Conservation (phyloP, 2,888 invertebrate genomes). For the Drosophila aldrichi region DNA sequence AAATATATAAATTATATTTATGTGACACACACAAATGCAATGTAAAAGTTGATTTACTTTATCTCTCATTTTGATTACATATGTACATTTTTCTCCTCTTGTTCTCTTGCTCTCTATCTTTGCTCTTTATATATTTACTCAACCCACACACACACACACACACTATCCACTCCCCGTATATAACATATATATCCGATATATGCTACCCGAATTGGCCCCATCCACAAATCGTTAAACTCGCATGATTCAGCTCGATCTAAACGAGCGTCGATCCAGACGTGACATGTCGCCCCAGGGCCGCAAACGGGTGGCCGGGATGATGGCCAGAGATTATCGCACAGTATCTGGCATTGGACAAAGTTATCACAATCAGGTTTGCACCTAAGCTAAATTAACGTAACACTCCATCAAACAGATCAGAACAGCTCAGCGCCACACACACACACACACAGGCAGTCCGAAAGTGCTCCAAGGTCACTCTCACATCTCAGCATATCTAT, state of each 20-base stretch:
- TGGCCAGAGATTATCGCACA: slow-evolving; percentile 87
- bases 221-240: slow-evolving; percentile 32
- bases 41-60: slow-evolving; percentile 41
- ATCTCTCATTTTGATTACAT: slow-evolving; percentile 63
- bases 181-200: slow-evolving; percentile 13
- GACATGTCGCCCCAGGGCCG: slow-evolving; percentile 93
- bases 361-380: slow-evolving; percentile 86
- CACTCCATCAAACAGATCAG: slow-evolving; percentile 33
- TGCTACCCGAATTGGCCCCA: slow-evolving; percentile 14
- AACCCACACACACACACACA: slow-evolving; percentile 10
- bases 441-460: slow-evolving; percentile 1
- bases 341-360: slow-evolving; percentile 86
- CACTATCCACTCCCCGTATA: slow-evolving; percentile 8
- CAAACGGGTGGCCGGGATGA: slow-evolving; percentile 89
- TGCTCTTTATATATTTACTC: slow-evolving; percentile 12
- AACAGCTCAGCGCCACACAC: slow-evolving; percentile 43
- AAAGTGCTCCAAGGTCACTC: background rate
- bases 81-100: slow-evolving; percentile 65
- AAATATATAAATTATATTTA: background rate
- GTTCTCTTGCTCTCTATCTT: slow-evolving; percentile 44
- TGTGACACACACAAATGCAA: slow-evolving; percentile 33
- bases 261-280: slow-evolving; percentile 91
- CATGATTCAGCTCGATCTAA: slow-evolving; percentile 86
- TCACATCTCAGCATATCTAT: slow-evolving; percentile 5
- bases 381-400: slow-evolving; percentile 68